A percentile compares a stretch with the other conserved stretches of the same genome.
These are phyloP conservation scores for Geotrupes spiniger DNA, from an alignment of 2,888 invertebrate species.

Conservation along the genomic window DNA sequence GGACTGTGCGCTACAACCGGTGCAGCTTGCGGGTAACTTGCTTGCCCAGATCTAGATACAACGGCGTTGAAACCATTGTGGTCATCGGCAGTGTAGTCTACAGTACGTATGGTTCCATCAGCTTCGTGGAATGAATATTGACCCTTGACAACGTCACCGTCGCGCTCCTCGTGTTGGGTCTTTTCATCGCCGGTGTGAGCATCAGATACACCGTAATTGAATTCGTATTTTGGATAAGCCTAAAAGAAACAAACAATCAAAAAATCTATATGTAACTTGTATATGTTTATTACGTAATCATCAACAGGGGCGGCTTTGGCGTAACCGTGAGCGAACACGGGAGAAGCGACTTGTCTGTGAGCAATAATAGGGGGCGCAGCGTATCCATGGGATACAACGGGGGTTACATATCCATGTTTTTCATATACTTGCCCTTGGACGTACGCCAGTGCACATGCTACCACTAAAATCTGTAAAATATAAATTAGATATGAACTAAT, in stretches of 20 bases:
- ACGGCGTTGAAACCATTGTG: conserved; percentile 61
- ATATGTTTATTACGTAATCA: too few species aligned
- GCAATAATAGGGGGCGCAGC: too few species aligned
- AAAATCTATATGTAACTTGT: too few species aligned
- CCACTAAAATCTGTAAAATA: too few species aligned
- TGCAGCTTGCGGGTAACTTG: conserved; percentile 28
- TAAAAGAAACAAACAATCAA: too few species aligned
- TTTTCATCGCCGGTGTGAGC: conserved; percentile 58
- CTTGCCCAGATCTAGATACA: conserved; percentile 51
- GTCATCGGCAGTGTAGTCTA: conserved; percentile 61
- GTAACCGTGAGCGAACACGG: too few species aligned
- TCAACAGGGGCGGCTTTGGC: too few species aligned
- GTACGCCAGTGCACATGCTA: too few species aligned
- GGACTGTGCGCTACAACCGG: background rate
- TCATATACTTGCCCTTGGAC: too few species aligned
- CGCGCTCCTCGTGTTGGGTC: conserved; percentile 53
- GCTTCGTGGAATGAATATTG: conserved; percentile 63
- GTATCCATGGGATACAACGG: background rate
- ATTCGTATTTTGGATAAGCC: conserved; percentile 51
- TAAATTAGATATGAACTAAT: too few species aligned
- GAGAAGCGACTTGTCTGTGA: too few species aligned
- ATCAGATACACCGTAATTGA: conserved; percentile 56
- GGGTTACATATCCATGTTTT: background rate
- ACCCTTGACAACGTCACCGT: conserved; percentile 60
- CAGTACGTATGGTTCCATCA: conserved; percentile 61